A percentile compares a stretch with the other conserved stretches of the same genome.
Conservation (phyloP, 2,113 vertebrate genomes). For the Chunga burmeisteri region DNA sequence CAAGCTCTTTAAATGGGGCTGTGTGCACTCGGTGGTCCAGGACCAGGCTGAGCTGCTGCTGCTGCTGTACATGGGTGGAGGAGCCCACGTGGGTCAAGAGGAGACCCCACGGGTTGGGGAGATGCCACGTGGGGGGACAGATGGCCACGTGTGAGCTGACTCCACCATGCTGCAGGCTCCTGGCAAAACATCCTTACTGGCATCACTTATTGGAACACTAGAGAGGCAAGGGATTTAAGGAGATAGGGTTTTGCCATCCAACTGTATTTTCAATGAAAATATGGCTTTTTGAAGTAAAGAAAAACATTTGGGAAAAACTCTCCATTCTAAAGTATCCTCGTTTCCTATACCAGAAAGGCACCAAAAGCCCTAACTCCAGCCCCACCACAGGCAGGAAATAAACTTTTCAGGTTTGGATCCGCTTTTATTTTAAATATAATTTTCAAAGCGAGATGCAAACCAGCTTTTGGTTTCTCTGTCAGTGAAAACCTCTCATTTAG, state of each 20-base stretch:
- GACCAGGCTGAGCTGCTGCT: neutral
- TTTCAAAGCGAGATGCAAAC: neutral
- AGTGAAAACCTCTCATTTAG: neutral
- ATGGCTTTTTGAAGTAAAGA: fast-evolving
- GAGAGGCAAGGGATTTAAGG: neutral
- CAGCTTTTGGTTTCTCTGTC: neutral
- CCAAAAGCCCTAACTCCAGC: neutral
- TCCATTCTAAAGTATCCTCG: fast-evolving
- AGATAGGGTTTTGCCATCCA: neutral
- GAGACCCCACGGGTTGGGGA: neutral
- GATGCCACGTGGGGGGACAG: fast-evolving
- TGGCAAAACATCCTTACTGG: neutral
- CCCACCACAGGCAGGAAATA: neutral
- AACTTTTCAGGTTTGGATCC: neutral
- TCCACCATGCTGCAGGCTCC: neutral
- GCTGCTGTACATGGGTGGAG: neutral
- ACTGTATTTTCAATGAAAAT: neutral
- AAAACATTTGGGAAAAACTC: neutral
- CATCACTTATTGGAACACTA: neutral
- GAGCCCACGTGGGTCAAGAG: neutral
- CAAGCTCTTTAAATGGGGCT: neutral
- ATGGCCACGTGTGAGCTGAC: fast-evolving
- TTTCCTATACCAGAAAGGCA: fast-evolving
- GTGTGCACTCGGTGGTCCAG: neutral
- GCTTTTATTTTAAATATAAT: neutral